Base-by-base conservation (phyloP, 2,797 vertebrate species). In the Acrossocheilus wenchowensis region DNA sequence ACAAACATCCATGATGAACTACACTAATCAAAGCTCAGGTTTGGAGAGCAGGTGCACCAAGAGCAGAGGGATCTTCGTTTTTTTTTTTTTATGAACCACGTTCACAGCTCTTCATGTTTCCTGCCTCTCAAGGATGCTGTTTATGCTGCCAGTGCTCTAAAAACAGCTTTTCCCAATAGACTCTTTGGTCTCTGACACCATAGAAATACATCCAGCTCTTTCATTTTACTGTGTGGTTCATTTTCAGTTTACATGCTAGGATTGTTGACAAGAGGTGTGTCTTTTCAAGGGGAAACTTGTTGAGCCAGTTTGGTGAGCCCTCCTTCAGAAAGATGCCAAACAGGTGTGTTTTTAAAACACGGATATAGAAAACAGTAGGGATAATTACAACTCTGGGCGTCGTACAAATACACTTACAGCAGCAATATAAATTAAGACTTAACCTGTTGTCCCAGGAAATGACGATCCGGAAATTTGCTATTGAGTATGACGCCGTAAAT, bases 401-500 rank as follows among this genome's bases (percentile, higher is more conserved):
- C 48, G 2, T 34, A 36, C 21, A 26, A 3, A 64, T 64, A n/a
- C 5, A 19, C 19, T 80, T 39, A 62, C n/a, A 66, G 26, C 2
- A 64, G 62, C 30, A 34, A 17, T 66, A 66, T 6, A 17, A 26
- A 41, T 60, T 54, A 14, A 54, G 68, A 68, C 7, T 50, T 26
- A 19, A 52, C 60, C 34, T 80, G n/a, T 48, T 68, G 2, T 64
- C 34, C 5, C 14, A 30, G 34, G 43, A 78, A 84, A 94, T 93
- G 93, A 39, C 90, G 26, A 93, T 95, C 71, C 87, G 0, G 19
- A 86, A 0, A 4, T 90, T 95, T 54, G 80, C 86, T 0, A 91
- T 95, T 15, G 92, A 94, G 87, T 95, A 95, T 7, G 92, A 96
- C 26, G 89, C 93, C 26, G 83, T 94, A 87, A 95, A 95, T 79